phyloP scores from a whole-genome alignment of 2,888 invertebrate species.

The Terebella lapidaria region DNA sequence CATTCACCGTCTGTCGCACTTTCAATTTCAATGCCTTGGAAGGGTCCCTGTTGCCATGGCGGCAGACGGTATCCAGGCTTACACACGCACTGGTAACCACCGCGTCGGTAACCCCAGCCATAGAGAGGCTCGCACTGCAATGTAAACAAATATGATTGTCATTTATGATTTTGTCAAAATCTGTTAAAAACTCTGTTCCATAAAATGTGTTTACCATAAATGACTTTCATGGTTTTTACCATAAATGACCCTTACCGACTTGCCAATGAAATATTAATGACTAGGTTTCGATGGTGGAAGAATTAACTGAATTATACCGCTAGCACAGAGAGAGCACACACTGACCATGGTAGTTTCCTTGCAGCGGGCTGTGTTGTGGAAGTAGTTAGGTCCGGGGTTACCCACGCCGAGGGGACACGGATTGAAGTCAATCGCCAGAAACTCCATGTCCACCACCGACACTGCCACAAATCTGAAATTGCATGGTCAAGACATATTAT shows the following conservation, averaged over 20 bases:
- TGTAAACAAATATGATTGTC: background rate
- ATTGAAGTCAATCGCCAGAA: constrained; percentile 93
- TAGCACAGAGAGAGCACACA: no score
- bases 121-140: constrained; percentile 86
- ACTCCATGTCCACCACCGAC: constrained; percentile 91
- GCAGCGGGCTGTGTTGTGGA: constrained; percentile 84
- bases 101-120: constrained; percentile 92
- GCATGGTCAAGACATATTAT: background rate
- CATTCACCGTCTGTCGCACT: constrained; percentile 87
- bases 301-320: no score
- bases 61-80: constrained; percentile 83
- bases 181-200: no score
- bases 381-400: constrained; percentile 81
- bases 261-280: no score
- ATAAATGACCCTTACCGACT: no score
- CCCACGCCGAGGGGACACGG: constrained; percentile 88
- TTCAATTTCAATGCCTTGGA: constrained; percentile 89
- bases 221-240: no score
- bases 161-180: no score
- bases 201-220: no score
- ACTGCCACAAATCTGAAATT: constrained; percentile 66
- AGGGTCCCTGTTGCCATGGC: constrained; percentile 79
- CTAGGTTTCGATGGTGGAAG: no score
- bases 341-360: constrained; percentile 59
- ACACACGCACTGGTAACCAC: constrained; percentile 71